Evolutionary conservation across 92 coral and sea anemone species (phyloP).

Genomic region (Palythoa caribaeorum): DNA sequence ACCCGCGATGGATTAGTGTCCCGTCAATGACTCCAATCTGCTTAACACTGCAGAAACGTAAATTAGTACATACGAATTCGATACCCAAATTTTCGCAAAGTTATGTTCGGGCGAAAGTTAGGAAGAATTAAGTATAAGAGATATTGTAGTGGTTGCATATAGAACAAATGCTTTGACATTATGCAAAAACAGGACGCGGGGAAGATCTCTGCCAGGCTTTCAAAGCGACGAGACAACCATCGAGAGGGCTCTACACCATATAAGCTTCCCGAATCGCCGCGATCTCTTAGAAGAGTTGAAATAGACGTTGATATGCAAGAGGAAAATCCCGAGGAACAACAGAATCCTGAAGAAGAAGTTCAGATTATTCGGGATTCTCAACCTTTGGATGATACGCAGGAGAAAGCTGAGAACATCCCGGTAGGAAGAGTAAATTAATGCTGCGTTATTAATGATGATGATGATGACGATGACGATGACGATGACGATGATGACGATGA

Average conservation of each 20-base stretch:
- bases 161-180: too few species aligned
- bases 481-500: neutral
- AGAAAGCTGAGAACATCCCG: neutral
- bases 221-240: neutral
- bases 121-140: too few species aligned
- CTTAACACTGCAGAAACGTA: too few species aligned
- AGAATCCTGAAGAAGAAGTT: neutral
- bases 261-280: neutral
- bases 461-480: neutral
- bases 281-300: neutral
- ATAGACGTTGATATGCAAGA: neutral
- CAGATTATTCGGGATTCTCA: slow-evolving; percentile 30
- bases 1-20: too few species aligned
- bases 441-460: neutral
- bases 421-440: neutral
- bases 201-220: neutral
- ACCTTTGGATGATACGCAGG: slow-evolving; percentile 20
- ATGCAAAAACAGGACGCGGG: neutral
- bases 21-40: too few species aligned
- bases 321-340: neutral
- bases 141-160: too few species aligned
- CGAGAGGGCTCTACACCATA: neutral
- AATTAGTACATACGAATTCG: too few species aligned
- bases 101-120: too few species aligned
- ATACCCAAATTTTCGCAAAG: too few species aligned